Percentiles rank a stretch among this genome's conserved stretches.
phyloP scores from a whole-genome alignment of 2,888 invertebrate genomes.

The Bugula neritina region DNA sequence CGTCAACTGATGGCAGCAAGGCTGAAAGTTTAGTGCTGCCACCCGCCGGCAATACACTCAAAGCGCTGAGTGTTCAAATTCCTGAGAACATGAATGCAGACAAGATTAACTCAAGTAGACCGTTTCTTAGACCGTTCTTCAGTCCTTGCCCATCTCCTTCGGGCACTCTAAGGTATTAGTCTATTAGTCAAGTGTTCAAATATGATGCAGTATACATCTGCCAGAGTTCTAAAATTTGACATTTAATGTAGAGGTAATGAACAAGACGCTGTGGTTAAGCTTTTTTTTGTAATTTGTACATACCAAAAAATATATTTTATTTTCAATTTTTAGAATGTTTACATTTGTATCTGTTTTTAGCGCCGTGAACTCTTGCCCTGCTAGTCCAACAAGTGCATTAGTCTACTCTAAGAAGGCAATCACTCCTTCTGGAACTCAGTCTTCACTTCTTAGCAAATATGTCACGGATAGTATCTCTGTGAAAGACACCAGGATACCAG shows the following conservation, averaged over 20 bases:
- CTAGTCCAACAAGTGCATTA: constrained; percentile 65
- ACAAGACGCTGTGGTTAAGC: too few species aligned
- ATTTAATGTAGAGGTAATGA: too few species aligned
- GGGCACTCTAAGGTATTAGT: constrained; percentile 52
- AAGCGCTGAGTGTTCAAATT: constrained; percentile 70
- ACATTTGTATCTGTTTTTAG: too few species aligned
- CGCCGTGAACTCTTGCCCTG: constrained; percentile 95
- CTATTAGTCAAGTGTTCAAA: too few species aligned
- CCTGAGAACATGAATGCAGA: constrained; percentile 59
- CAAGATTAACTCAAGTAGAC: neutral
- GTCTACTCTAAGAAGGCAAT: neutral
- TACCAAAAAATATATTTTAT: too few species aligned
- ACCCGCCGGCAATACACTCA: constrained; percentile 57
- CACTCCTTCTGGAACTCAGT: neutral
- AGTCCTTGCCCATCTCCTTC: constrained; percentile 59
- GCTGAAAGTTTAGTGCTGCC: neutral
- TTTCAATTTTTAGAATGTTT: too few species aligned
- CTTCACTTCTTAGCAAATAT: neutral
- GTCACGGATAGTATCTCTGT: neutral
- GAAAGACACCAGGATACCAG: constrained; percentile 11
- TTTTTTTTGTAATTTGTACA: too few species aligned
- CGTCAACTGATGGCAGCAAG: neutral
- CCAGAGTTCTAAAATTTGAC: too few species aligned
- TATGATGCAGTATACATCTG: too few species aligned
- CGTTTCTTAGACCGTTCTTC: constrained; percentile 50